A percentile compares a stretch with the other conserved stretches of the same genome.
Conservation (phyloP, 1,140 invertebrate genomes). For the Paralvinella palmiformis region DNA sequence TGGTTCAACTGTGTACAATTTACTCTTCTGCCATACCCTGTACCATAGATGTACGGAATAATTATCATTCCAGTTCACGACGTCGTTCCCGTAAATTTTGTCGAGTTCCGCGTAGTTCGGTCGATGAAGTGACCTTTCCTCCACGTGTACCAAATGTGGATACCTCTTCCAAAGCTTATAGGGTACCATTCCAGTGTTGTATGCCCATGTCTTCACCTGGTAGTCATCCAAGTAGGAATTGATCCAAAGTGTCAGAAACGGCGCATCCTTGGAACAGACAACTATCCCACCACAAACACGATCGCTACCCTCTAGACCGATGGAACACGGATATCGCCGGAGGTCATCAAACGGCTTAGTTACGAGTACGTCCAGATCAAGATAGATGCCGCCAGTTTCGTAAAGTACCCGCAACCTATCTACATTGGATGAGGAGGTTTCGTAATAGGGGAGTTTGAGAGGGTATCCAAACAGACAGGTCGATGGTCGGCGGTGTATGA, state of each 20-base stretch:
- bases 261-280: conserved; percentile 8
- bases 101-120: conserved; percentile 18
- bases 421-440: conserved; percentile 13
- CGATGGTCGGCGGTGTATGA: conserved; percentile 10
- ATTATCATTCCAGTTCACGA: conserved; percentile 16
- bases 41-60: conserved; percentile 17
- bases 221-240: conserved; percentile 20
- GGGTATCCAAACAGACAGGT: background rate
- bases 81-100: conserved; percentile 5
- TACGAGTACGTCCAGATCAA: conserved; percentile 21
- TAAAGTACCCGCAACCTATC: conserved; percentile 12
- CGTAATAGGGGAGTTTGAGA: conserved; percentile 10
- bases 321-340: conserved; percentile 42
- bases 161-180: conserved; percentile 9
- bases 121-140: conserved; percentile 11
- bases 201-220: conserved; percentile 8
- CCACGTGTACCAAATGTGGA: conserved; percentile 18
- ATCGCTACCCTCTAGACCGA: conserved; percentile 25
- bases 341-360: conserved; percentile 37
- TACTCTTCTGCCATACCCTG: background rate
- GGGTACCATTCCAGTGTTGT: conserved; percentile 19
- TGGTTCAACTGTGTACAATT: background rate
- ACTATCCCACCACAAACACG: conserved; percentile 12
- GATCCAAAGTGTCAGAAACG: conserved; percentile 19
- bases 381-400: conserved; percentile 21